Percentiles rank a stretch among this genome's conserved stretches.
Evolutionary conservation across 2,113 vertebrate species (phyloP).

Genomic region (Forbesichthys papilliferus): DNA sequence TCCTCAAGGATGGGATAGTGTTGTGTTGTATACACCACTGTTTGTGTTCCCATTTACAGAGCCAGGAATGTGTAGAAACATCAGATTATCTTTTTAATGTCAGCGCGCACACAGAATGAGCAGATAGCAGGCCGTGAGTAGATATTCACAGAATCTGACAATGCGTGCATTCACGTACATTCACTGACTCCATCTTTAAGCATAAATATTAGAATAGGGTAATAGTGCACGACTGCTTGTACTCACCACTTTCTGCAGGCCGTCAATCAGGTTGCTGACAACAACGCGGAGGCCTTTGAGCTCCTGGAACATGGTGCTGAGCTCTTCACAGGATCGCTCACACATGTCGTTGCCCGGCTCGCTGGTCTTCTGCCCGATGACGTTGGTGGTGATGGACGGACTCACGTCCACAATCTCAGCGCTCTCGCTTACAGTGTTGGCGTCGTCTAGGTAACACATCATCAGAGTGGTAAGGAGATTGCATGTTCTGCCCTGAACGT

Average conservation of each 20-base stretch:
- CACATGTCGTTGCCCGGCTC: conserved; percentile 80
- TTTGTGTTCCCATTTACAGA: too few species aligned
- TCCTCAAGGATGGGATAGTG: too few species aligned
- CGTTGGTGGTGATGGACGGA: conserved; percentile 79
- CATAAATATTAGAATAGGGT: too few species aligned
- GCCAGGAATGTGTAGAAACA: conserved; percentile 20
- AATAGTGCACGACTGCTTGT: background rate
- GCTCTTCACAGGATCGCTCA: conserved; percentile 91
- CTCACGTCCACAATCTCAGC: conserved; percentile 84
- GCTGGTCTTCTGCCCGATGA: conserved; percentile 78
- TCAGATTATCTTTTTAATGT: background rate
- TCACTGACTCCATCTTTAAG: background rate
- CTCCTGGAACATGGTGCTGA: conserved; percentile 89
- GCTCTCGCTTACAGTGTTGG: conserved; percentile 84
- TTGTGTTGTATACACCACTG: too few species aligned
- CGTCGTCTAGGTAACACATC: conserved; percentile 74
- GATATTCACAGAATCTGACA: too few species aligned
- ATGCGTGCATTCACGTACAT: too few species aligned
- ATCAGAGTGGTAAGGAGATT: conserved; percentile 14
- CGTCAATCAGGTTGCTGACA: conserved; percentile 90
- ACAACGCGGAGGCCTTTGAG: conserved; percentile 87
- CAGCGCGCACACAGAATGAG: too few species aligned
- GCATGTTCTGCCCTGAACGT: conserved; percentile 15
- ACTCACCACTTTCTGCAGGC: conserved; percentile 90
- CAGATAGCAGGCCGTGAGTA: too few species aligned